Evolutionary conservation across 2,113 vertebrate species (phyloP).

Genomic region (Rhynchomys soricoides): DNA sequence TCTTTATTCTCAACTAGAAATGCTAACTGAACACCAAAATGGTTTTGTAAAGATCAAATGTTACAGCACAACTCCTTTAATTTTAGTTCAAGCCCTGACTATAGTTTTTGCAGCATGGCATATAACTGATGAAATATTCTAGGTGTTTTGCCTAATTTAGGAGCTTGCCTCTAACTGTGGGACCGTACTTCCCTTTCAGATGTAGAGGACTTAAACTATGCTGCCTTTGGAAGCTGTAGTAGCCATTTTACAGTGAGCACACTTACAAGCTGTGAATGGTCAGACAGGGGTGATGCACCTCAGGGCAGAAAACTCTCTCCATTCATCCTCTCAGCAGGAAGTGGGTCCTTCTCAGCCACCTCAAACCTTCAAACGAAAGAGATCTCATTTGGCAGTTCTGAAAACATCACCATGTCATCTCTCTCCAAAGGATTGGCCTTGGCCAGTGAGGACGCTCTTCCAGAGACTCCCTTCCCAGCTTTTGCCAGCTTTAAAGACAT

Average conservation of each 20-base stretch:
- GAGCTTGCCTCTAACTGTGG: conserved; percentile 79
- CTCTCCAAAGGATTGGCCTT: conserved; percentile 89
- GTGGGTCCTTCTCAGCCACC: conserved; percentile 84
- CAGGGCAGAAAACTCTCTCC: conserved; percentile 86
- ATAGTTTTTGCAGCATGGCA: conserved; percentile 42
- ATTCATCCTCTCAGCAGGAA: conserved; percentile 83
- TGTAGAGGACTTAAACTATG: conserved; percentile 94
- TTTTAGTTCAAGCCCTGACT: conserved; percentile 55
- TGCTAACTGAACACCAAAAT: conserved; percentile 25
- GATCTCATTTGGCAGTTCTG: conserved; percentile 92
- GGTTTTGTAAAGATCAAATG: conserved; percentile 62
- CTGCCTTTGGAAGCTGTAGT: conserved; percentile 90
- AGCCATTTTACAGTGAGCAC: conserved; percentile 88
- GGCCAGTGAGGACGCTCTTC: conserved; percentile 84
- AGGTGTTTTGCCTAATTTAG: conserved; percentile 59
- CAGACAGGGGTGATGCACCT: conserved; percentile 91
- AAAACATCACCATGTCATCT: conserved; percentile 90
- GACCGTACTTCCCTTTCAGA: conserved; percentile 92
- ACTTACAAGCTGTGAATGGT: conserved; percentile 93
- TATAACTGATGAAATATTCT: conserved; percentile 44
- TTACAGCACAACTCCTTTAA: conserved; percentile 58
- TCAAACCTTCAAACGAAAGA: conserved; percentile 90
- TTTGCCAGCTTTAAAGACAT: conserved; percentile 88
- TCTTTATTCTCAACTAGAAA: conserved; percentile 46
- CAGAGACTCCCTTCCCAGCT: conserved; percentile 86